These are phyloP conservation scores for Tiliqua scincoides DNA, from an alignment of 2,113 vertebrate genomes.

Conservation along the genomic window DNA sequence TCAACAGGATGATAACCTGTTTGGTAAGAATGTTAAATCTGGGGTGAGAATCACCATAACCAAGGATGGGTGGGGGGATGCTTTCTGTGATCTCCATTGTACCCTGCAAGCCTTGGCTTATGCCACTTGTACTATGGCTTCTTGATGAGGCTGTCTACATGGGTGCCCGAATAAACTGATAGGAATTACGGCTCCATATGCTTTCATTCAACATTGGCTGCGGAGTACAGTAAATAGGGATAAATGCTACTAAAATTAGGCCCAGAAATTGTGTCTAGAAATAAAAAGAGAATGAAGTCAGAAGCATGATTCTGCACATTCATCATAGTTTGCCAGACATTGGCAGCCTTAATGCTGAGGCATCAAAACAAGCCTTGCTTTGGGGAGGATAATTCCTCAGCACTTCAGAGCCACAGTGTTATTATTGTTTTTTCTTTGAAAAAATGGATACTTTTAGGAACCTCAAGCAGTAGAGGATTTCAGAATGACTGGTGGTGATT, in stretches of 20 bases:
- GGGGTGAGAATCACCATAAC: background rate
- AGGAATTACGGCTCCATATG: background rate
- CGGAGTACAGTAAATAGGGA: rapidly evolving
- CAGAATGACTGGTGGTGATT: slow-evolving; percentile 44
- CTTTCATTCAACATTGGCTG: background rate
- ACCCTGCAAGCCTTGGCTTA: background rate
- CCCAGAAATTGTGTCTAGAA: background rate
- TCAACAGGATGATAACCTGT: background rate
- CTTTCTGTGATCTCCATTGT: background rate
- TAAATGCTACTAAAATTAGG: background rate
- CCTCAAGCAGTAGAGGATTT: slow-evolving; percentile 24
- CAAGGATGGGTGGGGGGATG: background rate
- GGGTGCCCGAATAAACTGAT: slow-evolving; percentile 17
- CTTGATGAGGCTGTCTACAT: slow-evolving; percentile 21
- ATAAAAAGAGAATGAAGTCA: slow-evolving; percentile 8
- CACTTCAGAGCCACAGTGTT: slow-evolving; percentile 19
- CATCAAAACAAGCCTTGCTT: slow-evolving; percentile 39
- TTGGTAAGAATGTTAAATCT: background rate
- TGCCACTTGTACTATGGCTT: background rate
- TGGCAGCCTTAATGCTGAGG: slow-evolving; percentile 51
- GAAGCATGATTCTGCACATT: slow-evolving; percentile 29
- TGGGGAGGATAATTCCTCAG: slow-evolving; percentile 18
- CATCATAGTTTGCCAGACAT: slow-evolving; percentile 8
- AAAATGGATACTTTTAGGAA: slow-evolving; percentile 35
- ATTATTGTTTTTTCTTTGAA: background rate